Evolutionary conservation across 1,140 invertebrate species (phyloP), one percentile per base, ranked within the genome.

Genomic region (Sitobion miscanthi): DNA sequence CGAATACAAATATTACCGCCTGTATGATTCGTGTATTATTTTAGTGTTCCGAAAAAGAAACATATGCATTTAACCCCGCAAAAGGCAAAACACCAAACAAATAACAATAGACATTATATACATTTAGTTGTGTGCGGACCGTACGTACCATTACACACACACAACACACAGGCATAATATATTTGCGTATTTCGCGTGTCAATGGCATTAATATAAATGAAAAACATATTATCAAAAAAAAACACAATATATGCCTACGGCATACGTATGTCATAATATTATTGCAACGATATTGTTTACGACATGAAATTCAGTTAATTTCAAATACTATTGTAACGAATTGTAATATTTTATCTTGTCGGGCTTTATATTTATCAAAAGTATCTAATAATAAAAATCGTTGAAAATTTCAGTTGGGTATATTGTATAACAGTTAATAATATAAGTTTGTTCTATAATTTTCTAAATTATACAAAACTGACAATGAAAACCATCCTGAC

Each of bases 1-100:
- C 17, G 20, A 89, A 89, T 38, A 89, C 11, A 89, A 89, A 77
- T 77, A 77, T 89, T 89, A 38, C 87, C 52, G 87, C 52, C 20
- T 4, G 45, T 88, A 35, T 11, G 47, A 88, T 88, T 88, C 49
- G 6, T 52, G 25, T 38, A 89, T 89, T 89, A 54, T 89, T 88
- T 87, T 87, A 87, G 85, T 47, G 30, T 20, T 87, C 47, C 4
- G 38, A 49, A 87, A 87, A 87, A 47, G 45, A 87, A 86, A 87
- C 85, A 87, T 42, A 47, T 47, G 85, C 45, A 20, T 88, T 52
- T 54, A 54, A 35, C 87, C n/a, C 87, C 49, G 35, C 47, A 54
- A 89, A 54, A 54, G n/a, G 49, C 47, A 54, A 89, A 54, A n/a
- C 49, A 9, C 47, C 49, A 9, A 89, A 89, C 30, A 77, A 17